These are phyloP conservation scores for Periphyllus acericola DNA, from an alignment of 2,888 invertebrate genomes.

Conservation along the genomic window DNA sequence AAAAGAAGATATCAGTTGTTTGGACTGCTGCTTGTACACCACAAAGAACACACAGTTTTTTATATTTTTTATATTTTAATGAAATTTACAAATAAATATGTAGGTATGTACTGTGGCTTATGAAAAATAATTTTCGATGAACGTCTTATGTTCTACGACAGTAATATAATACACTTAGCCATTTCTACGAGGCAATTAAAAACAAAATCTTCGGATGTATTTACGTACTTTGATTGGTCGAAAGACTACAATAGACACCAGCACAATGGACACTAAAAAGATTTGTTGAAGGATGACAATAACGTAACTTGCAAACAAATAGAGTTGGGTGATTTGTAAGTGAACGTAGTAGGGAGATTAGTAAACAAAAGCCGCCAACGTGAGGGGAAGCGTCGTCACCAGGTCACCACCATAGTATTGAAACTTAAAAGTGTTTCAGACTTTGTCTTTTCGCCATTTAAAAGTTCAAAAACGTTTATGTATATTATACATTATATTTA, in stretches of 20 bases:
- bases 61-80: not conserved
- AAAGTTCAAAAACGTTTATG: not conserved
- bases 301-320: not conserved
- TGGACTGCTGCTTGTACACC: not conserved
- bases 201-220: not conserved
- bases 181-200: not conserved
- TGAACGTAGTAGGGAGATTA: not conserved
- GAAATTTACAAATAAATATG: not conserved
- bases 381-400: not conserved
- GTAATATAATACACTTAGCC: not conserved
- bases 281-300: not conserved
- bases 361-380: not conserved
- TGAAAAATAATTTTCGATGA: not conserved
- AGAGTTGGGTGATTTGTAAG: not conserved
- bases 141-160: not conserved
- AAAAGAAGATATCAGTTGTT: not conserved
- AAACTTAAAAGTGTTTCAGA: not conserved
- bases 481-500: not conserved
- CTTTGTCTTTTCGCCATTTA: not conserved
- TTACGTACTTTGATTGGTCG: not conserved
- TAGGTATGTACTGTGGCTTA: not conserved
- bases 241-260: not conserved
- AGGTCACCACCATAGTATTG: not conserved
- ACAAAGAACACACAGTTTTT: not conserved
- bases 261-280: not conserved